phyloP scores from a whole-genome alignment of 2,888 invertebrate genomes.

The Cephus pulcher region DNA sequence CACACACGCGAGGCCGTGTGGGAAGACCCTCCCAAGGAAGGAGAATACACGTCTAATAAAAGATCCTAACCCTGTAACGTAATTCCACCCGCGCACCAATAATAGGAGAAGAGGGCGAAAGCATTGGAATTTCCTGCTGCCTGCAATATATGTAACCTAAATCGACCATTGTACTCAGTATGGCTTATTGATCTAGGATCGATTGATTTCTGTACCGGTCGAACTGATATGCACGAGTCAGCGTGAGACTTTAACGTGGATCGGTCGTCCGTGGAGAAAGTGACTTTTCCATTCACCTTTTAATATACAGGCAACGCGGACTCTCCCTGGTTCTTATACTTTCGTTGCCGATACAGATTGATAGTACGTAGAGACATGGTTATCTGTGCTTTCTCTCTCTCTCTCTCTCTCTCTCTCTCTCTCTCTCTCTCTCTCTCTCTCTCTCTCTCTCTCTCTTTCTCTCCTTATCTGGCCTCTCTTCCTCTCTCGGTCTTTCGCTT shows the following conservation, averaged over 20 bases:
- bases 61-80: constrained; percentile 41
- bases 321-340: constrained; percentile 5
- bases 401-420: constrained; percentile 6
- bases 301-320: constrained; percentile 10
- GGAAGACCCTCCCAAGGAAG: background rate
- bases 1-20: background rate
- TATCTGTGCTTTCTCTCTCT: constrained; percentile 10
- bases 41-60: constrained; percentile 37
- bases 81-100: constrained; percentile 49
- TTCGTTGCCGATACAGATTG: background rate
- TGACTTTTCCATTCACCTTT: constrained; percentile 16
- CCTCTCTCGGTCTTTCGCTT: constrained; percentile 1
- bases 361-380: constrained; percentile 2
- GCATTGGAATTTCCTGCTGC: background rate
- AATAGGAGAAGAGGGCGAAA: constrained; percentile 25
- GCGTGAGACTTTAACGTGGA: background rate
- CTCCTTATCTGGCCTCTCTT: background rate
- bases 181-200: background rate
- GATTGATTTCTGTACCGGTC: background rate
- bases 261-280: constrained; percentile 15
- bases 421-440: background rate
- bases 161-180: background rate
- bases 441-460: constrained; percentile 8
- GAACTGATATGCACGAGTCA: background rate
- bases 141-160: fast-evolving